These are phyloP conservation scores for Pycnonotus jocosus DNA, from an alignment of 2,113 vertebrate genomes.

Conservation along the genomic window DNA sequence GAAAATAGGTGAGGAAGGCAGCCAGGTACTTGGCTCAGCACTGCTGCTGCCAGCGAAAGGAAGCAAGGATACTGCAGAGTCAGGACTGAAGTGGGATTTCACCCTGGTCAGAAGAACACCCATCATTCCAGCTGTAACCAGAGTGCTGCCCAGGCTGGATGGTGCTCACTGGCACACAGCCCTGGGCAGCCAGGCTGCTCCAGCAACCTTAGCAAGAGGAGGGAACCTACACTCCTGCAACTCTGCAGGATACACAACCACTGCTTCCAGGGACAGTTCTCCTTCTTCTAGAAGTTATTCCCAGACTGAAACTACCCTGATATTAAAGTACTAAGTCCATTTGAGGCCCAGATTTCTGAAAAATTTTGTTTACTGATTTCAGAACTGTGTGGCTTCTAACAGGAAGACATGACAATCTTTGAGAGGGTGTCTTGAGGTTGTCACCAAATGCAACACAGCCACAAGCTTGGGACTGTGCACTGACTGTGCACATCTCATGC, in stretches of 20 bases:
- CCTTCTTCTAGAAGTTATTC: not conserved
- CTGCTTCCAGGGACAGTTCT: not conserved
- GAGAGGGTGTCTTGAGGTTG: not conserved
- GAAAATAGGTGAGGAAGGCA: not conserved
- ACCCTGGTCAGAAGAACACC: accelerated
- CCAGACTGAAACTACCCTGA: not conserved
- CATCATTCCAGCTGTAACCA: accelerated
- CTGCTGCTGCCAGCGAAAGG: not conserved
- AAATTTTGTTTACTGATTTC: not conserved
- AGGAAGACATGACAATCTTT: not conserved
- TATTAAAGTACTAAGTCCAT: not conserved
- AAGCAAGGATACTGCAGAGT: not conserved
- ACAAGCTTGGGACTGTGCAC: not conserved
- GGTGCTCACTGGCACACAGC: not conserved
- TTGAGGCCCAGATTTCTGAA: not conserved
- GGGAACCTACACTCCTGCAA: not conserved
- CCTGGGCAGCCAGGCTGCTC: not conserved
- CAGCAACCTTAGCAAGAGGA: not conserved
- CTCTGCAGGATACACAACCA: not conserved
- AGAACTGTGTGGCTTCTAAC: not conserved
- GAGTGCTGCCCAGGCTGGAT: accelerated
- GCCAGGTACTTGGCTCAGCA: not conserved
- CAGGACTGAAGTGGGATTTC: not conserved
- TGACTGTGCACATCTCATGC: accelerated
- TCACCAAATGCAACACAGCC: not conserved